A percentile compares a stretch with the other conserved stretches of the same genome.
phyloP scores from a whole-genome alignment of 2,113 vertebrate species.

The Baryphthengus martii region DNA sequence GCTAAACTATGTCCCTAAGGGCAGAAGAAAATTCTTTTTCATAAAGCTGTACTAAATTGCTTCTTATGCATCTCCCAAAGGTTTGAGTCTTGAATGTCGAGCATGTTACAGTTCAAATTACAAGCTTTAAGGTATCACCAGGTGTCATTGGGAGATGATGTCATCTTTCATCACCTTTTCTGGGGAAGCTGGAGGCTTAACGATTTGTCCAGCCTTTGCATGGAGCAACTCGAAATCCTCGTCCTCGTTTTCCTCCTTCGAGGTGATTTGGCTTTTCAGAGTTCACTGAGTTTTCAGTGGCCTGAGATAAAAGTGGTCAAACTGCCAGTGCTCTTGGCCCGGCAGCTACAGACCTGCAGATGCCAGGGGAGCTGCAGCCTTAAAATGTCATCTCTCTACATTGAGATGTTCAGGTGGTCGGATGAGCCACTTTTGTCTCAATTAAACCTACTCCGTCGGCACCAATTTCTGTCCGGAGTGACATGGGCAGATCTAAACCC shows the following conservation, averaged over 20 bases:
- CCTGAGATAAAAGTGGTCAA: background rate
- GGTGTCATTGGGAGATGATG: background rate
- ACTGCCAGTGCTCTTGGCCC: background rate
- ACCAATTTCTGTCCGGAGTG: background rate
- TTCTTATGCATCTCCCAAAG: background rate
- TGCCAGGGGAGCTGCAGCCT: background rate
- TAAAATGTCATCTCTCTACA: background rate
- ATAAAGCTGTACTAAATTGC: background rate
- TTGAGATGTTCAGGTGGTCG: background rate
- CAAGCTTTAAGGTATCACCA: background rate
- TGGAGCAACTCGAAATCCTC: background rate
- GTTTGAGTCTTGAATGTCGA: background rate
- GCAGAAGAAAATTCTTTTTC: background rate
- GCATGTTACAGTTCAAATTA: background rate
- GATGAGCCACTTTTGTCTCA: background rate
- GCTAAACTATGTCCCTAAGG: background rate
- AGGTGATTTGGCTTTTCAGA: background rate
- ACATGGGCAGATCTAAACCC: background rate
- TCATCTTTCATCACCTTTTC: background rate
- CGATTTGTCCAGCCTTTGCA: background rate
- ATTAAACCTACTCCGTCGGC: background rate
- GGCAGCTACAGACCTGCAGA: background rate
- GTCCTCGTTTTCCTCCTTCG: background rate
- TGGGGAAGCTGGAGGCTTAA: background rate
- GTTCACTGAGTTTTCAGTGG: background rate